Evolutionary conservation across 2,888 invertebrate species (phyloP).

Genomic region (Euplexia lucipara): DNA sequence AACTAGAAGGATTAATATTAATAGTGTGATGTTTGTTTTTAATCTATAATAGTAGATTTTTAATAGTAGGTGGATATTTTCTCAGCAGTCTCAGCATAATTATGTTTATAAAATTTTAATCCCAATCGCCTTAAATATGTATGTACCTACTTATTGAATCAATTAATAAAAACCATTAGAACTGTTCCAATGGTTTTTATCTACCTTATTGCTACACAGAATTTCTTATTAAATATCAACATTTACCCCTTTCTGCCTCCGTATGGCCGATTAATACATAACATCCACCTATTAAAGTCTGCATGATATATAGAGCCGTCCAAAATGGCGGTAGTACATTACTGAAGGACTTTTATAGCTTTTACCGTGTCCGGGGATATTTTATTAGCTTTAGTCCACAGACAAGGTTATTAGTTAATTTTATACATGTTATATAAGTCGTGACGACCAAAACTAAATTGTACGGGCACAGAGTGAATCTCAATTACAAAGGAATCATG

Average conservation of each 20-base stretch:
- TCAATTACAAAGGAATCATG: conserved; percentile 86
- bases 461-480: conserved; percentile 71
- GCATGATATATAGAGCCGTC: conserved; percentile 17
- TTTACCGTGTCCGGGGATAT: conserved; percentile 18
- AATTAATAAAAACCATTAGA: too few species aligned
- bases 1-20: too few species aligned
- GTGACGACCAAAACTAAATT: conserved; percentile 62
- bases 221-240: background rate
- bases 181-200: too few species aligned
- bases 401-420: background rate
- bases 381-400: conserved; percentile 26
- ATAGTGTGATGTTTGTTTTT: too few species aligned
- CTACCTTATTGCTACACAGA: too few species aligned
- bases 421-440: conserved; percentile 32
- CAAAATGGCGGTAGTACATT: conserved; percentile 17
- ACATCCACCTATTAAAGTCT: conserved; percentile 18
- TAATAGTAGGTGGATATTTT: too few species aligned
- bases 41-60: too few species aligned
- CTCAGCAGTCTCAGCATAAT: too few species aligned
- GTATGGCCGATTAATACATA: conserved; percentile 20
- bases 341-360: conserved; percentile 33
- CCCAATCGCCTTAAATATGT: too few species aligned
- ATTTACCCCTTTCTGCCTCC: background rate
- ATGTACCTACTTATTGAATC: too few species aligned
- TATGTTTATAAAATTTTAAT: too few species aligned